Conservation (phyloP, 2,113 vertebrate species). For the Odocoileus hemionus region DNA sequence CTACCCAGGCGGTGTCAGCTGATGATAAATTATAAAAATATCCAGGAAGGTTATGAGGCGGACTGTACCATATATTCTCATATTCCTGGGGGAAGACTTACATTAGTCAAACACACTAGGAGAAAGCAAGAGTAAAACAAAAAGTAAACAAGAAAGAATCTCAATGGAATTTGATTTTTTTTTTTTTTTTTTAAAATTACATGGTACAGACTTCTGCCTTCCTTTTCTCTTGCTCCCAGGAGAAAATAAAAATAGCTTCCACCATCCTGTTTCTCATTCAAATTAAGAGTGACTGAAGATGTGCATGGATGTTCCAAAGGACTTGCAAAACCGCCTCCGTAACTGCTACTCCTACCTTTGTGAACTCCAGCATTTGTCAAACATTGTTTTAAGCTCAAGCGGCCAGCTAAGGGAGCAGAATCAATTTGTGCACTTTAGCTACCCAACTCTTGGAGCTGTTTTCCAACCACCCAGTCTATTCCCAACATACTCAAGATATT, state of each 20-base stretch:
- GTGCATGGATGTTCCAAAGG: neutral
- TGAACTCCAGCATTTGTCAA: neutral
- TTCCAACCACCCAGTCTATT: neutral
- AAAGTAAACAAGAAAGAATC: constrained; percentile 58
- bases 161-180: neutral
- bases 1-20: constrained; percentile 80
- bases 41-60: constrained; percentile 81
- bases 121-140: constrained; percentile 2
- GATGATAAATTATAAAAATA: constrained; percentile 90
- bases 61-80: constrained; percentile 61
- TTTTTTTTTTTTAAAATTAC: constrained; percentile 34
- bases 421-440: neutral
- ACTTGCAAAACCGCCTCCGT: neutral
- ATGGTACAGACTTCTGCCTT: neutral
- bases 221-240: constrained; percentile 23
- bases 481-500: neutral
- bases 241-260: constrained; percentile 56
- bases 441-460: neutral
- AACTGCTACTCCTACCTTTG: neutral
- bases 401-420: neutral
- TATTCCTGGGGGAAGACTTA: constrained; percentile 44
- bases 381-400: neutral
- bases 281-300: neutral
- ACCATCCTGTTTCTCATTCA: neutral
- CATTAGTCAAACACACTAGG: neutral